Conservation (phyloP, 23 tunicate genomes). For the Ciona savignyi region DNA sequence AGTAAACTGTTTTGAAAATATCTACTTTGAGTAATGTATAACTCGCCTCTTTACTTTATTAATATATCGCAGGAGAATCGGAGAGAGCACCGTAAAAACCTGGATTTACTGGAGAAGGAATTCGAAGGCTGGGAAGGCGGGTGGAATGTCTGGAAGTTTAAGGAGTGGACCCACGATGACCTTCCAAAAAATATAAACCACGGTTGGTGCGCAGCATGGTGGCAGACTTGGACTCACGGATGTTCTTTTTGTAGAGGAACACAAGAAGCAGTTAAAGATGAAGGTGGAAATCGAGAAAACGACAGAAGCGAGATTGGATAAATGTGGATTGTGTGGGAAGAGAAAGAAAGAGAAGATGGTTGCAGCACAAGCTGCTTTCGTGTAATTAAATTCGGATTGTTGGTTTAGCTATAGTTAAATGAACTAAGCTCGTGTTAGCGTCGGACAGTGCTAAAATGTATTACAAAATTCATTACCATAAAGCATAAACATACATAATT, state of each 20-base stretch:
- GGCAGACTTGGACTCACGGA: too few species aligned
- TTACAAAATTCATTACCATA: too few species aligned
- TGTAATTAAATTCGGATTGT: not conserved
- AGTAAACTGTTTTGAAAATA: too few species aligned
- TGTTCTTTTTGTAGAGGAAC: too few species aligned
- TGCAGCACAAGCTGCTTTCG: not conserved
- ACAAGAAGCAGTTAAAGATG: not conserved
- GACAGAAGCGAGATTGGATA: not conserved
- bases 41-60: too few species aligned
- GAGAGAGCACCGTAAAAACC: constrained; percentile 15
- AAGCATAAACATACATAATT: too few species aligned
- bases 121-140: constrained; percentile 59
- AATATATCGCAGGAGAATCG: constrained; percentile 23
- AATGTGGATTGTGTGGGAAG: not conserved
- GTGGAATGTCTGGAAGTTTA: constrained; percentile 65
- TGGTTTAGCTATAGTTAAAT: too few species aligned
- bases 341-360: not conserved
- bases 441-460: too few species aligned
- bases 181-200: not conserved
- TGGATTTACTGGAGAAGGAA: constrained; percentile 32
- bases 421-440: too few species aligned
- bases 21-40: too few species aligned
- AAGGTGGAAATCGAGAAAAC: not conserved
- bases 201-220: not conserved
- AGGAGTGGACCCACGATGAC: constrained; percentile 31